These are phyloP conservation scores for Protonemura montana DNA, from an alignment of 2,888 invertebrate species.

Conservation along the genomic window DNA sequence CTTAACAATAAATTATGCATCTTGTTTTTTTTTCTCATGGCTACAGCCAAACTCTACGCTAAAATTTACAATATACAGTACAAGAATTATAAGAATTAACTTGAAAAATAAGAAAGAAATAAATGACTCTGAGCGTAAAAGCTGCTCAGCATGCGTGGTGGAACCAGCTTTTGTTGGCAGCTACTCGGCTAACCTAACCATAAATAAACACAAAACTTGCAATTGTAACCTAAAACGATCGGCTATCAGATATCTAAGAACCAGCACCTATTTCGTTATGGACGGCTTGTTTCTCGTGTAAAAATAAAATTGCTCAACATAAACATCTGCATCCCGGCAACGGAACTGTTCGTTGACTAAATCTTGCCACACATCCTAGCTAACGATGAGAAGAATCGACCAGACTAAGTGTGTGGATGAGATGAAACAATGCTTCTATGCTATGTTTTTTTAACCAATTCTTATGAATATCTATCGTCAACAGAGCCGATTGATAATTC, in stretches of 20 bases:
- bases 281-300: conserved; percentile 1
- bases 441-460: background rate
- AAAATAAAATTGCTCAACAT: background rate
- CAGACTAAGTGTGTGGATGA: background rate
- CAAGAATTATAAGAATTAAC: background rate
- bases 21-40: background rate
- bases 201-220: too few relatives aligned
- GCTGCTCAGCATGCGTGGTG: background rate
- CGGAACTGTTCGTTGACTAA: background rate
- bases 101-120: background rate
- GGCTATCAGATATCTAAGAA: background rate
- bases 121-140: background rate
- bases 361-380: background rate
- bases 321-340: background rate
- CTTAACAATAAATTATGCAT: background rate
- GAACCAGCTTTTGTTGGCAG: background rate
- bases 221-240: too few relatives aligned
- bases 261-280: background rate
- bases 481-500: too few relatives aligned
- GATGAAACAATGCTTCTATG: background rate
- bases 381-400: too few relatives aligned
- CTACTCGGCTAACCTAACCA: too few relatives aligned
- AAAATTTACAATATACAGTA: background rate
- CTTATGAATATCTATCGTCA: too few relatives aligned
- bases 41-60: background rate